Evolutionary conservation across 2,113 vertebrate genomes (phyloP).

Genomic region (Gorsachius goisagi): DNA sequence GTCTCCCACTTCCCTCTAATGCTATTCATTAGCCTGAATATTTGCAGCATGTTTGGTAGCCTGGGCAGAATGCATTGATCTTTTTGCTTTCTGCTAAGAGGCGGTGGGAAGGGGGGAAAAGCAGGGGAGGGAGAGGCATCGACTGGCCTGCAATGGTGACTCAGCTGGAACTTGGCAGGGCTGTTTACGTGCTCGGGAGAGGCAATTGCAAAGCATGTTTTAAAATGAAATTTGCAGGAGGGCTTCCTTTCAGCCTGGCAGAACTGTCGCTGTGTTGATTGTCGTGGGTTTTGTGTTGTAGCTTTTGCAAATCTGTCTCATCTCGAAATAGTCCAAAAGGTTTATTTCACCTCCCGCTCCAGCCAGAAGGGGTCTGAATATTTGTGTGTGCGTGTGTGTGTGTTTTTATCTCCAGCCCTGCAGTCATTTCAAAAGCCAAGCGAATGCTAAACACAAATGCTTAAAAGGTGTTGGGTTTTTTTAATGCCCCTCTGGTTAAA

Average conservation of each 20-base stretch:
- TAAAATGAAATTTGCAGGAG: slow-evolving; percentile 18
- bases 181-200: background rate
- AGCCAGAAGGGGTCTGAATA: slow-evolving; percentile 10
- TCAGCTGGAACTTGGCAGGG: background rate
- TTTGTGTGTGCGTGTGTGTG: background rate
- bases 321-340: background rate
- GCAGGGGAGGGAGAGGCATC: background rate
- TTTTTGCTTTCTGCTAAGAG: background rate
- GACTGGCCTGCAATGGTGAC: background rate
- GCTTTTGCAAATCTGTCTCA: slow-evolving; percentile 14
- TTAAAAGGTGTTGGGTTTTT: background rate
- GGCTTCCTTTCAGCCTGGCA: slow-evolving; percentile 24
- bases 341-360: background rate
- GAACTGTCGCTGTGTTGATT: background rate
- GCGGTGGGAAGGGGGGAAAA: background rate
- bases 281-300: background rate
- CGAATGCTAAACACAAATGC: background rate
- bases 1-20: background rate
- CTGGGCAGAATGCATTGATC: background rate
- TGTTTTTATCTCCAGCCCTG: slow-evolving; percentile 49
- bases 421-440: slow-evolving; percentile 16
- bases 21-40: background rate
- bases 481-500: slow-evolving; percentile 7
- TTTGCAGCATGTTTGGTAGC: background rate
- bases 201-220: background rate